Evolutionary conservation across 1,140 invertebrate genomes (phyloP).

Genomic region (Telenomus remus): DNA sequence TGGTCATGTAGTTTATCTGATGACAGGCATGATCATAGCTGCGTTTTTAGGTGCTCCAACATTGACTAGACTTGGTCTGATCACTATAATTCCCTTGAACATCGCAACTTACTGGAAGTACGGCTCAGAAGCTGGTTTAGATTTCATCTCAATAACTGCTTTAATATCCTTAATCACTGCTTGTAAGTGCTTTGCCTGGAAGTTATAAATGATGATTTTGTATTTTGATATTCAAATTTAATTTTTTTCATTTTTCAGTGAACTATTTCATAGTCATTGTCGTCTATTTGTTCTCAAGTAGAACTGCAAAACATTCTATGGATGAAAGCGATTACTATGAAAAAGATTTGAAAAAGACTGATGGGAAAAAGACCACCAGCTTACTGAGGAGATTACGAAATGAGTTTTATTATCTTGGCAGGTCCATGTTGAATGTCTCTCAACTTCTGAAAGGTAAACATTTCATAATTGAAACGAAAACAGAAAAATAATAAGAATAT

Average conservation of each 20-base stretch:
- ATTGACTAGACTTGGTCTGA: conserved; percentile 64
- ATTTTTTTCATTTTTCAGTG: conserved; percentile 67
- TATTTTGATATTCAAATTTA: no score
- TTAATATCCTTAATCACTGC: conserved; percentile 69
- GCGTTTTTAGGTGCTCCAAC: conserved; percentile 69
- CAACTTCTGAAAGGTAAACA: conserved; percentile 17
- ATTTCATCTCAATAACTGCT: conserved; percentile 68
- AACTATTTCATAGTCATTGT: conserved; percentile 65
- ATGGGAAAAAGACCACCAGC: conserved; percentile 8
- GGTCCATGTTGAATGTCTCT: conserved; percentile 4
- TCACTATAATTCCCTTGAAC: conserved; percentile 70
- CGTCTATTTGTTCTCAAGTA: conserved; percentile 56
- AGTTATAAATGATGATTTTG: conserved; percentile 1
- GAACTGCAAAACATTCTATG: not conserved
- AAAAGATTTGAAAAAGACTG: not conserved
- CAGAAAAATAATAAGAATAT: no score
- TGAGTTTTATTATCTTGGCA: conserved; percentile 16
- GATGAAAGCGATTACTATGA: not conserved
- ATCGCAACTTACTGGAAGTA: conserved; percentile 68
- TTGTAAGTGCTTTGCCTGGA: conserved; percentile 62
- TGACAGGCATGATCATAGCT: conserved; percentile 69
- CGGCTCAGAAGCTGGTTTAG: conserved; percentile 65
- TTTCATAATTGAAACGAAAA: not conserved
- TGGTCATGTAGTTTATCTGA: conserved; percentile 65
- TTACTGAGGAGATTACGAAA: conserved; percentile 26